Evolutionary conservation across 2,888 invertebrate species (phyloP).

Genomic region (Mesopsocus fuscifrons): DNA sequence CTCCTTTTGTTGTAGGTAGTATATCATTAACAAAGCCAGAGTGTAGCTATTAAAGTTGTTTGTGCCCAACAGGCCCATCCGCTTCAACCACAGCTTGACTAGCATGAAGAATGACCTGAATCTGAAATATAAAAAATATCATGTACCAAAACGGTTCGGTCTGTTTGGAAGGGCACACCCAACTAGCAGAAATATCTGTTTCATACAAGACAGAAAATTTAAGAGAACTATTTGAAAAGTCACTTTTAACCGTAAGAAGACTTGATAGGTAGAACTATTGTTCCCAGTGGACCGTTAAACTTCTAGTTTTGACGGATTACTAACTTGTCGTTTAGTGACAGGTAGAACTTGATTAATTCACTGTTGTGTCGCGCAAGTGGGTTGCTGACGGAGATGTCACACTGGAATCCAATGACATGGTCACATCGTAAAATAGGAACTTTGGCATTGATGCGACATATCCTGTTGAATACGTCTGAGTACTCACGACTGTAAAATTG

Average conservation of each 20-base stretch:
- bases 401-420: background rate
- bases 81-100: slow-evolving; percentile 4
- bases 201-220: no score
- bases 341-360: background rate
- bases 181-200: no score
- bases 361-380: background rate
- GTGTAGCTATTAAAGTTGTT: background rate
- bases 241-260: no score
- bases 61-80: background rate
- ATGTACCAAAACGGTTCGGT: no score
- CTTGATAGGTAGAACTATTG: no score
- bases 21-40: background rate
- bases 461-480: background rate
- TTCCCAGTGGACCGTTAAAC: no score
- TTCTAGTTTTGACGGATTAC: no score
- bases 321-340: background rate
- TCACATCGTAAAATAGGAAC: background rate
- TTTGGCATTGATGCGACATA: background rate
- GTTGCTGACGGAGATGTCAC: slow-evolving; percentile 1
- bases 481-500: background rate
- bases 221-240: no score
- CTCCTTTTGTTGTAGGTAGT: slow-evolving; percentile 1
- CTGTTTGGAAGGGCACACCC: no score
- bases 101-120: background rate
- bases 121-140: background rate